phyloP scores from a whole-genome alignment of 2,888 invertebrate genomes.

The Pherbina coryleti region DNA sequence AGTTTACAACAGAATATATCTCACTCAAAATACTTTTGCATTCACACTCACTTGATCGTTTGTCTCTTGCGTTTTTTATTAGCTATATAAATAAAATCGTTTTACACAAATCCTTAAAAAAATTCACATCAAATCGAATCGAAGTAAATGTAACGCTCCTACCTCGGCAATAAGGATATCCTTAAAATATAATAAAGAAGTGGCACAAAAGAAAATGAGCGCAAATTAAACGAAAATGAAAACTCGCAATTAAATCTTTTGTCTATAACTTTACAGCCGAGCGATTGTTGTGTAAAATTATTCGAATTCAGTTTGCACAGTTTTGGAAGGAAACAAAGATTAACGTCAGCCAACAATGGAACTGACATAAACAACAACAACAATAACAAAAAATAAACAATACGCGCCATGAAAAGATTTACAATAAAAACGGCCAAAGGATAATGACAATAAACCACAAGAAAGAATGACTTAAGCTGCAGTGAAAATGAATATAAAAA shows the following conservation, averaged over 20 bases:
- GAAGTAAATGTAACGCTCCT: too few relatives aligned
- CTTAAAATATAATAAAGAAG: neutral
- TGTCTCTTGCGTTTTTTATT: too few relatives aligned
- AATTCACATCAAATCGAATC: too few relatives aligned
- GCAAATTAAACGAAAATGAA: slow-evolving; percentile 32
- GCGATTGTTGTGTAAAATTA: neutral
- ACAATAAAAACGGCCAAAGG: neutral
- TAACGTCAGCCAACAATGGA: neutral
- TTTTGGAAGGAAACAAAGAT: neutral
- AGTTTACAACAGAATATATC: too few relatives aligned
- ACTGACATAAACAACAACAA: neutral
- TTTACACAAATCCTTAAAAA: too few relatives aligned
- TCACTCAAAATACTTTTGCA: too few relatives aligned
- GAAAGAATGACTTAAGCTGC: slow-evolving; percentile 1
- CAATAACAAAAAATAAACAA: too few relatives aligned
- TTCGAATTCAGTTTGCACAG: neutral
- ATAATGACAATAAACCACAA: neutral
- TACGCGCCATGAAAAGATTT: neutral
- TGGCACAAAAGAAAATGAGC: slow-evolving; percentile 18
- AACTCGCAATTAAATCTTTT: slow-evolving; percentile 14
- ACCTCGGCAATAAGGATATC: neutral
- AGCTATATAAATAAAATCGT: too few relatives aligned
- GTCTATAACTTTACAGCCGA: slow-evolving; percentile 7
- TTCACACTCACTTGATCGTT: too few relatives aligned
- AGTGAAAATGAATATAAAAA: neutral